phyloP scores from a whole-genome alignment of 2,888 invertebrate species.

The Cordilura impudica region DNA sequence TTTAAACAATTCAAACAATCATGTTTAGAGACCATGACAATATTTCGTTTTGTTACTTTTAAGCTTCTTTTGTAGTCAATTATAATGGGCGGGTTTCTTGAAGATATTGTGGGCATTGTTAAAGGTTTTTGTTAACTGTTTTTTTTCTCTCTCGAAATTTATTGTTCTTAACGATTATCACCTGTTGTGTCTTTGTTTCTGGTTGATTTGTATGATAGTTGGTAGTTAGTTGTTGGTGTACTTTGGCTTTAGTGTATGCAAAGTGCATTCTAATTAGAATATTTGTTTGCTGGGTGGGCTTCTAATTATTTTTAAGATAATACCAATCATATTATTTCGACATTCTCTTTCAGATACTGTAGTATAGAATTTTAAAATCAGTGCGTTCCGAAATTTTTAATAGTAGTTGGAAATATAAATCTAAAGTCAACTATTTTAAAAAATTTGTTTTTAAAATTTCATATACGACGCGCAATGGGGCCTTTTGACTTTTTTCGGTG shows the following conservation, averaged over 20 bases:
- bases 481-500: too few species aligned
- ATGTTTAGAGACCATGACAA: slow-evolving; percentile 42
- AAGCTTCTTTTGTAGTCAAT: slow-evolving; percentile 5
- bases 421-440: too few species aligned
- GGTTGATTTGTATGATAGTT: not conserved
- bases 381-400: too few species aligned
- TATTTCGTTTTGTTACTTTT: slow-evolving; percentile 14
- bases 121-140: slow-evolving; percentile 12
- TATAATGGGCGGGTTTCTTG: slow-evolving; percentile 22
- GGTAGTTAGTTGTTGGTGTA: not conserved
- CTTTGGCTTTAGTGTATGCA: not conserved
- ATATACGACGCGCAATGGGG: too few species aligned
- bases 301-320: too few species aligned
- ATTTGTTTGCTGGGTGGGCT: slow-evolving; percentile 7
- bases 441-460: too few species aligned
- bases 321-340: too few species aligned
- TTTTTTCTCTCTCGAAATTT: not conserved
- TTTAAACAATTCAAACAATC: slow-evolving; percentile 51
- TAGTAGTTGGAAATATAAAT: too few species aligned
- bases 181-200: not conserved
- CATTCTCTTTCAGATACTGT: too few species aligned
- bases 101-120: slow-evolving; percentile 4
- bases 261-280: slow-evolving; percentile 37
- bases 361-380: too few species aligned
- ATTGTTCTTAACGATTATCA: slow-evolving; percentile 18